These are phyloP conservation scores for Halocynthia aurantium DNA, from an alignment of 23 tunicate species.

Conservation along the genomic window DNA sequence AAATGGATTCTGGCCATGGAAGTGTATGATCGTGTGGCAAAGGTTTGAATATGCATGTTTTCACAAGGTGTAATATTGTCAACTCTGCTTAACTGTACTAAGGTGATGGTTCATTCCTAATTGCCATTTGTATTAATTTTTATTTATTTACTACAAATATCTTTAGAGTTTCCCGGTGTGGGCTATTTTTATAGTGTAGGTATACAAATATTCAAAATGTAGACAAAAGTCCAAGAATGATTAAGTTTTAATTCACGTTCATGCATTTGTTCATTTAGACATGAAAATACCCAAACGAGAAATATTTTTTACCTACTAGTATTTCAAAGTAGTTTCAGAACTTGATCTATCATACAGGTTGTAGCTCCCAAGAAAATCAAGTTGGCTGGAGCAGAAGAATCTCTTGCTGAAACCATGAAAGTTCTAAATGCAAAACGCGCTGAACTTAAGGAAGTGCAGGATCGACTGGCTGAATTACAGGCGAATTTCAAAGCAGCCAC, in stretches of 20 bases:
- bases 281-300: background rate
- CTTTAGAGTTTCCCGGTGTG: no score
- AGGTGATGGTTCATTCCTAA: no score
- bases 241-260: background rate
- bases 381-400: slow-evolving; percentile 79
- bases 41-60: slow-evolving; percentile 19
- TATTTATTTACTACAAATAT: no score
- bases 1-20: slow-evolving; percentile 99
- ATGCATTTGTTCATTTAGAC: background rate
- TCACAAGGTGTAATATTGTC: no score
- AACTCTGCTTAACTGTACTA: no score
- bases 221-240: background rate
- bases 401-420: slow-evolving; percentile 67
- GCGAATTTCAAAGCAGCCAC: slow-evolving; percentile 88
- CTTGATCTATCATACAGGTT: slow-evolving; percentile 30
- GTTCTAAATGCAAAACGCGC: slow-evolving; percentile 86
- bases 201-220: background rate
- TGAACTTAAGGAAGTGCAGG: slow-evolving; percentile 96
- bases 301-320: background rate
- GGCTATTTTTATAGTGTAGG: background rate
- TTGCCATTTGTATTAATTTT: no score
- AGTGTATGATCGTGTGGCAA: slow-evolving; percentile 96
- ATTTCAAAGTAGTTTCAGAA: no score
- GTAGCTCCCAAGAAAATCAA: slow-evolving; percentile 97
- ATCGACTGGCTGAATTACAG: slow-evolving; percentile 80